Percentiles rank a stretch among this genome's conserved stretches.
Conservation (phyloP, 2,888 invertebrate species). For the Macrosiphum euphorbiae region DNA sequence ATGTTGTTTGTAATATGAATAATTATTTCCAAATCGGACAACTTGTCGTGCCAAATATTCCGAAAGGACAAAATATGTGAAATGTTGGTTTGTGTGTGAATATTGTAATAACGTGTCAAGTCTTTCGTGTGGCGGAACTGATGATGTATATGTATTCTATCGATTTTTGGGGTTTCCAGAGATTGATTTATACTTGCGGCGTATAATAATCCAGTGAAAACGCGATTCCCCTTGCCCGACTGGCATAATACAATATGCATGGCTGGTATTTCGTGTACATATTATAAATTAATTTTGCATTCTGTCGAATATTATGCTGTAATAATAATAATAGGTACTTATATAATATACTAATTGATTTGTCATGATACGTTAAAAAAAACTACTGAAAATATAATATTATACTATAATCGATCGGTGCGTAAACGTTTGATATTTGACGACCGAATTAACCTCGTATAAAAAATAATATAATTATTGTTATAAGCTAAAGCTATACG, state of each 20-base stretch:
- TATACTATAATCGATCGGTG: background rate
- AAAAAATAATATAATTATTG: background rate
- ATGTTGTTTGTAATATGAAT: background rate
- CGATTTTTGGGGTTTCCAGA: background rate
- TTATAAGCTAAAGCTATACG: background rate
- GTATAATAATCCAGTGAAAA: background rate
- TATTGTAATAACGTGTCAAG: background rate
- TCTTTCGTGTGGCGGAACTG: background rate
- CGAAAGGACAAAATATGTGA: background rate
- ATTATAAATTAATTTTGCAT: background rate
- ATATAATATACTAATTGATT: background rate
- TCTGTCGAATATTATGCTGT: background rate
- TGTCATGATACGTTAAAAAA: background rate
- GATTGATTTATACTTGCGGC: background rate
- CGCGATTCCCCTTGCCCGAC: background rate
- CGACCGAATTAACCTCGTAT: conserved; percentile 26
- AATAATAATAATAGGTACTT: background rate
- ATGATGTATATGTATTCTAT: background rate
- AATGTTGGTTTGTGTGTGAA: background rate
- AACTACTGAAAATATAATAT: background rate
- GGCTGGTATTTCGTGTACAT: background rate
- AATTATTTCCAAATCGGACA: background rate
- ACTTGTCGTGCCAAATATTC: background rate
- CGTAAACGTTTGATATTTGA: conserved; percentile 53
- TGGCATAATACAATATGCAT: background rate